Conservation (phyloP, 2,888 invertebrate genomes). For the Caenorhabditis sp. region DNA sequence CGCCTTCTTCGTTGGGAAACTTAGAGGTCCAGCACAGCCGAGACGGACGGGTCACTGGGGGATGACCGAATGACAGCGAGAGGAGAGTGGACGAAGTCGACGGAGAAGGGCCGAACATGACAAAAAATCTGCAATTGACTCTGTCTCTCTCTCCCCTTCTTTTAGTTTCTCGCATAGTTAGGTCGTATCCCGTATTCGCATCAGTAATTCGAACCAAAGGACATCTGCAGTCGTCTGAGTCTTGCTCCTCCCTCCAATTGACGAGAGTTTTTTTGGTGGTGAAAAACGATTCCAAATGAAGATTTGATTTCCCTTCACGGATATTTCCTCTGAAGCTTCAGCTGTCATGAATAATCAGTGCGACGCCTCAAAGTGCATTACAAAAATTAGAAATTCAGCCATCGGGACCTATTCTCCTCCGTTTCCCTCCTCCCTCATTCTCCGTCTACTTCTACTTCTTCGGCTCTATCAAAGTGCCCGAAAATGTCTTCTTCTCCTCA, state of each 20-base stretch:
- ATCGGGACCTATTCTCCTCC: background rate
- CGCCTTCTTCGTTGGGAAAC: conserved; percentile 17
- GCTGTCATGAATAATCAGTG: conserved; percentile 36
- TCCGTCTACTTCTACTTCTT: too few species aligned
- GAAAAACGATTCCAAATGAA: conserved; percentile 27
- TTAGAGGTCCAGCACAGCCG: conserved; percentile 24
- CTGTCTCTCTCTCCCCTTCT: conserved; percentile 9
- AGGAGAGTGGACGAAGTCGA: background rate
- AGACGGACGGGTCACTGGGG: conserved; percentile 45
- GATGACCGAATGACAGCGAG: conserved; percentile 31
- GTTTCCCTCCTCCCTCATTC: conserved; percentile 28
- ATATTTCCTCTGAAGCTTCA: too few species aligned
- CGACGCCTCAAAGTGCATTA: conserved; percentile 34
- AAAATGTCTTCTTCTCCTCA: conserved; percentile 54
- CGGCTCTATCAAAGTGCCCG: conserved; percentile 54
- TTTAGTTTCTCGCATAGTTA: conserved; percentile 10
- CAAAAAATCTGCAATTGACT: conserved; percentile 42
- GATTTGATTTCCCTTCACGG: background rate
- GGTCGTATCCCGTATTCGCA: background rate
- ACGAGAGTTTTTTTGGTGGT: too few species aligned
- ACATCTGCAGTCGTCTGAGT: conserved; percentile 24
- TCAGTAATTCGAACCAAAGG: conserved; percentile 37
- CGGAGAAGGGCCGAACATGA: too few species aligned
- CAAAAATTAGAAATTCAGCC: conserved; percentile 45
- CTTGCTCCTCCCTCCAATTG: too few species aligned